A percentile compares a stretch with the other conserved stretches of the same genome.
Evolutionary conservation across 1,140 invertebrate species (phyloP).

Genomic region (Drosophila ogumai): DNA sequence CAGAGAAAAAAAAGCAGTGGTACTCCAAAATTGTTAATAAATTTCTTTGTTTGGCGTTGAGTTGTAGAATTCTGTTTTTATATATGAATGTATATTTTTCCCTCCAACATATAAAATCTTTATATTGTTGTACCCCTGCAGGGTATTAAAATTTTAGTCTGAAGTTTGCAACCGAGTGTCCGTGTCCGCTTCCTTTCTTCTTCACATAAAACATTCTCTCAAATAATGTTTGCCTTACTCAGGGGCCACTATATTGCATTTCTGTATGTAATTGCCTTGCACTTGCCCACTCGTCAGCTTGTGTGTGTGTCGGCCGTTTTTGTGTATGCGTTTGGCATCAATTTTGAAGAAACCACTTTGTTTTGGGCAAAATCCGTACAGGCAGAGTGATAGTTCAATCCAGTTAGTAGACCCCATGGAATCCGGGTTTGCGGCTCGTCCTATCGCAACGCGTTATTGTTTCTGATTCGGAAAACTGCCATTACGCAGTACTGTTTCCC

Average conservation of each 20-base stretch:
- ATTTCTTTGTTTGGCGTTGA: not conserved
- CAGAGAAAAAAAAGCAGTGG: constrained; percentile 9
- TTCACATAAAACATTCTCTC: no score
- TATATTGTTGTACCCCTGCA: no score
- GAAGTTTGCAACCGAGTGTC: no score
- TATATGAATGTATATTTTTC: not conserved
- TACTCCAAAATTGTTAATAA: not conserved
- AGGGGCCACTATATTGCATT: constrained; percentile 31
- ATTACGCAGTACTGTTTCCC: constrained; percentile 67
- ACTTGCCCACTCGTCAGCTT: constrained; percentile 22
- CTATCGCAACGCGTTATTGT: constrained; percentile 39
- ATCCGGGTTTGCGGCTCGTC: not conserved
- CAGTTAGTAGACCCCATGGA: not conserved
- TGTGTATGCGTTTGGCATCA: constrained; percentile 30
- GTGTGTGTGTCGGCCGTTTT: constrained; percentile 10
- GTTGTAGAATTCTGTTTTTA: not conserved
- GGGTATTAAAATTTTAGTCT: no score
- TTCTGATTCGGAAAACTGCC: constrained; percentile 19
- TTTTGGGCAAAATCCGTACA: constrained; percentile 14
- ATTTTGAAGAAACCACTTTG: constrained; percentile 32
- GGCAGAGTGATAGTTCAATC: not conserved
- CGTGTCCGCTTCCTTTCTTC: no score
- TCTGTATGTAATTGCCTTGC: constrained; percentile 42
- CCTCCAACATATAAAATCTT: no score
- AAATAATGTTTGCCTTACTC: no score